phyloP scores from a whole-genome alignment of 2,888 invertebrate genomes.

The Spodoptera exigua region DNA sequence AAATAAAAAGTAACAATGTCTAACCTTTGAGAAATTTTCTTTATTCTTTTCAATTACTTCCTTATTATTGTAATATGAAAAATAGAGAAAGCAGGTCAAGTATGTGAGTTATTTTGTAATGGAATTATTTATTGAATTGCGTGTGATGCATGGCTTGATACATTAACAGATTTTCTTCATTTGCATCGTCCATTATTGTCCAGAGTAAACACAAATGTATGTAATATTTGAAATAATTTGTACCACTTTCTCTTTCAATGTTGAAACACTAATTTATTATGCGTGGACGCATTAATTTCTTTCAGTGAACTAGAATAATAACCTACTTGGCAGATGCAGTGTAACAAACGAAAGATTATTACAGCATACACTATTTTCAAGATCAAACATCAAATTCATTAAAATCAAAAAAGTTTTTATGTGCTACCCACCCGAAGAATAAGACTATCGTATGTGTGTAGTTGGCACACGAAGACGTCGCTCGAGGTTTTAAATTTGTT shows the following conservation, averaged over 20 bases:
- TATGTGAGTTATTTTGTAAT: no score
- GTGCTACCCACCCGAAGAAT: conserved; percentile 16
- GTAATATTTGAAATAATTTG: conserved; percentile 11
- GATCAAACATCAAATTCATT: conserved; percentile 60
- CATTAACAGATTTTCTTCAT: no score
- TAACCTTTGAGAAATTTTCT: no score
- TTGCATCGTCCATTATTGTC: no score
- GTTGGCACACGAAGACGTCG: conserved; percentile 43
- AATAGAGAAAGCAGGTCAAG: no score
- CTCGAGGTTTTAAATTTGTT: conserved; percentile 38
- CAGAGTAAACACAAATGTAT: neutral
- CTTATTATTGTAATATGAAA: no score
- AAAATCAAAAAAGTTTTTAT: conserved; percentile 32
- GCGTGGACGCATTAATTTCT: conserved; percentile 65
- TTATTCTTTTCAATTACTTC: no score
- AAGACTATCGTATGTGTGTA: conserved; percentile 19
- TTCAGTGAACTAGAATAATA: conserved; percentile 67
- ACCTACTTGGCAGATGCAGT: conserved; percentile 72
- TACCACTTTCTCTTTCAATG: conserved; percentile 23
- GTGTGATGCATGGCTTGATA: no score
- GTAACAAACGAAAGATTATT: conserved; percentile 36
- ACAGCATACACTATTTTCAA: conserved; percentile 55
- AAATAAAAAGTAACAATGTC: no score
- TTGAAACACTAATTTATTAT: conserved; percentile 54
- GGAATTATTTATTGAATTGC: no score